Base-by-base conservation (phyloP, 2,797 vertebrate species). In the Falco concolor region DNA sequence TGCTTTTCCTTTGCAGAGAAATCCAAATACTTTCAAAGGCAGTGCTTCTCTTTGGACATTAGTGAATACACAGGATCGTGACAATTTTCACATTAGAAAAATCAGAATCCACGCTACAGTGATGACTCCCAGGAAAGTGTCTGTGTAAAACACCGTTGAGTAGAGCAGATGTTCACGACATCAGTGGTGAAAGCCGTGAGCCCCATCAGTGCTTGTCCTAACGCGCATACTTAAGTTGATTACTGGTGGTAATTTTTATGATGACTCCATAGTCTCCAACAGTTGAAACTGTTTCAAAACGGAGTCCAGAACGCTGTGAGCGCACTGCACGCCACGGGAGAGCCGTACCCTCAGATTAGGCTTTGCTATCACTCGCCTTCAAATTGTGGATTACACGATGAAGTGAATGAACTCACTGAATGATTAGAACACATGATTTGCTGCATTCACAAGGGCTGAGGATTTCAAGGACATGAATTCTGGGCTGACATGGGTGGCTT, bases 1-100 rank as follows among this genome's bases (percentile, higher is more conserved):
- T 68, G 64, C 44, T 74, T 94, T 91, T 86, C 30, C 90, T 87
- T 81, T 92, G 28, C 49, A 77, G 84, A 82, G 45, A 57, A 79
- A 72, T 94, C 11, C 27, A 80, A 70, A 30, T 56, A 19, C 30
- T 93, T 84, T 65, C 52, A 65, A 67, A 84, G 75, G 32, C 60
- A 60, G 28, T 0, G 3, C 45, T 91, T 54, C 64, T 85, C 50
- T 69, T 38, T 47, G 47, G 57, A 9, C 32, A n/a, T 36, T 9
- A 59, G 44, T 54, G 44, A 74, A 49, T 38, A 18, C 42, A 59
- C 3, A 10, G 60, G 47, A 60, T 25, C 1, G 4, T 45, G 60
- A 67, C 61, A 25, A 36, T 38, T 12, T 70, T 60, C 72, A 15
- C 34, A 5, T 3, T 44, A 36, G 44, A 69, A 20, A 38, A 20